Evolutionary conservation across 1,140 invertebrate genomes (phyloP).

Genomic region (Wasmannia auropunctata): DNA sequence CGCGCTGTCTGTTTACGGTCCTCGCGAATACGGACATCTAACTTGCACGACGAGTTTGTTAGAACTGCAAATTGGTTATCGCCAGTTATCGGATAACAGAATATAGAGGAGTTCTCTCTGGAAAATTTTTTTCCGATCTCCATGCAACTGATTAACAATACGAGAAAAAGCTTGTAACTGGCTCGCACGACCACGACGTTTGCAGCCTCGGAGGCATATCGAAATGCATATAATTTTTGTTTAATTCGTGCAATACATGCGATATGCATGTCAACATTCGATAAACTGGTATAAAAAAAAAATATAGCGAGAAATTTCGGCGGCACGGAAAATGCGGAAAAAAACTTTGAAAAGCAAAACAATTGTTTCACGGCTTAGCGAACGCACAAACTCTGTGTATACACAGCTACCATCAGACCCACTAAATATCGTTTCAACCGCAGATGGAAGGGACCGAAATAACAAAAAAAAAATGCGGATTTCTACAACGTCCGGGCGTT

Average conservation of each 20-base stretch:
- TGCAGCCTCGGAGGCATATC: background rate
- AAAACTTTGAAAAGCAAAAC: slow-evolving; percentile 34
- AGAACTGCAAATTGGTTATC: background rate
- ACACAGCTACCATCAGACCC: background rate
- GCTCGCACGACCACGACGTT: background rate
- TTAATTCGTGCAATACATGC: background rate
- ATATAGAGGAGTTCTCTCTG: background rate
- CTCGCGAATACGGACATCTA: background rate
- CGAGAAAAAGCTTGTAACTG: background rate
- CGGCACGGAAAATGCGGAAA: background rate
- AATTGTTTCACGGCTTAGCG: slow-evolving; percentile 32
- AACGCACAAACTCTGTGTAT: background rate
- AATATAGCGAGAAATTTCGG: slow-evolving; percentile 9
- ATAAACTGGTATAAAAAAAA: slow-evolving; percentile 16
- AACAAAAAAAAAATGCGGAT: slow-evolving; percentile 37
- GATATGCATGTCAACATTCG: background rate
- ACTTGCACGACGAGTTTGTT: background rate
- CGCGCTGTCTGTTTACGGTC: background rate
- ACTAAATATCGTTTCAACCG: slow-evolving; percentile 23
- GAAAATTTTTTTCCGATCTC: background rate
- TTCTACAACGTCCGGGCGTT: background rate
- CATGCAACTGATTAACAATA: background rate
- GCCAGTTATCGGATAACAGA: background rate
- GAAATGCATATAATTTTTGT: slow-evolving; percentile 1
- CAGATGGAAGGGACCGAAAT: background rate